These are phyloP conservation scores for Heteractis magnifica DNA, from an alignment of 92 coral and sea anemone genomes.

Conservation along the genomic window DNA sequence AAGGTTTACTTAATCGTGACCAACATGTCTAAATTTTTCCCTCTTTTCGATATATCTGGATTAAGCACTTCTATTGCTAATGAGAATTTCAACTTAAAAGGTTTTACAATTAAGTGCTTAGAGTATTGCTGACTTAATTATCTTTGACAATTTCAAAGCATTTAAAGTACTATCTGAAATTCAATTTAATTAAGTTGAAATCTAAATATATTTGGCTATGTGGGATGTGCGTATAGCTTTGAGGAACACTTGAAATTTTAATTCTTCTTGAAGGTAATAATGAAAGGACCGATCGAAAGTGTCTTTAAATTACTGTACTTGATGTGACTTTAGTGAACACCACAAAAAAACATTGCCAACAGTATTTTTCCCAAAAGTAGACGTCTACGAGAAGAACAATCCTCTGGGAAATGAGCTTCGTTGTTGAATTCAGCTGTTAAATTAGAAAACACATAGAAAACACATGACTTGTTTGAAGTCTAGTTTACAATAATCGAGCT, in stretches of 20 bases:
- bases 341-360: too few species aligned
- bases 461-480: background rate
- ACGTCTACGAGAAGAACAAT: too few species aligned
- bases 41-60: background rate
- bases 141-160: background rate
- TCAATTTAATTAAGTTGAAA: background rate
- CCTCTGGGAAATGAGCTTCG: too few species aligned
- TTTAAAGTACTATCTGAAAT: background rate
- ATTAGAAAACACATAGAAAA: background rate
- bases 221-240: background rate
- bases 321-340: too few species aligned
- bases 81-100: background rate
- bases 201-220: background rate
- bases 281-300: too few species aligned
- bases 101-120: background rate
- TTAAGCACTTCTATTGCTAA: background rate
- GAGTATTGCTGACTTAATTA: background rate
- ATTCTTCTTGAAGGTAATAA: too few species aligned
- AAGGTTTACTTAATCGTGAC: background rate
- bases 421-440: background rate
- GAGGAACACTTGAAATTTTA: too few species aligned
- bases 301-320: too few species aligned
- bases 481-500: background rate
- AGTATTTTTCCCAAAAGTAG: too few species aligned
- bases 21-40: background rate